Conservation (phyloP, 2,113 vertebrate species). For the Puma concolor region DNA sequence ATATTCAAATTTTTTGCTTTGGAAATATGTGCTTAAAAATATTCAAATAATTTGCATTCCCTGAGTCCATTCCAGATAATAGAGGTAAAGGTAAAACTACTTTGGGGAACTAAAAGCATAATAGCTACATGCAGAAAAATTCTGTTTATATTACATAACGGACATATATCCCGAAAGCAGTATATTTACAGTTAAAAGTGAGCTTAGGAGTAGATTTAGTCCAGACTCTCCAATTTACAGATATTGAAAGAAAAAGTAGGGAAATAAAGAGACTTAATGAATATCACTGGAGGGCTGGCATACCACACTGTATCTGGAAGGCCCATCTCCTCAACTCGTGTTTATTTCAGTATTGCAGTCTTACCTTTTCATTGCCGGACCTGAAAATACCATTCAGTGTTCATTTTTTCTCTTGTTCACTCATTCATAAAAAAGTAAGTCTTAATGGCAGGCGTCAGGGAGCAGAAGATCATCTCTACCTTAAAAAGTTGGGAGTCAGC, state of each 20-base stretch:
- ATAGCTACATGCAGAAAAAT: not conserved
- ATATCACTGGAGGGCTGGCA: not conserved
- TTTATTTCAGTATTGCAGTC: not conserved
- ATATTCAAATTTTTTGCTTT: not conserved
- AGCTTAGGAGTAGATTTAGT: not conserved
- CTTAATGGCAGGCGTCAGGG: fast-evolving
- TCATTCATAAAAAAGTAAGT: conserved; percentile 30
- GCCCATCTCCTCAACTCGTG: not conserved
- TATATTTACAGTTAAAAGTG: not conserved
- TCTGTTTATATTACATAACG: not conserved
- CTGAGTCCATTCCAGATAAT: not conserved
- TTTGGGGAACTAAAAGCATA: not conserved
- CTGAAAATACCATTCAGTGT: not conserved
- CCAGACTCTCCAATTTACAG: not conserved
- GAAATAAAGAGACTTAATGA: not conserved
- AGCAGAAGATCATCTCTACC: not conserved
- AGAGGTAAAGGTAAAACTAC: not conserved
- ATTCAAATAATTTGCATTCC: not conserved
- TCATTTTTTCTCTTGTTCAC: not conserved
- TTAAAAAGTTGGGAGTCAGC: conserved; percentile 47
- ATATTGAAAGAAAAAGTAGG: not conserved
- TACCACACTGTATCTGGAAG: fast-evolving
- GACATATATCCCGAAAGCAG: not conserved
- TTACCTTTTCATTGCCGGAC: not conserved
- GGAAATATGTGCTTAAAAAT: not conserved